Conservation (phyloP, 2,888 invertebrate species). For the Drosophila diplacantha region DNA sequence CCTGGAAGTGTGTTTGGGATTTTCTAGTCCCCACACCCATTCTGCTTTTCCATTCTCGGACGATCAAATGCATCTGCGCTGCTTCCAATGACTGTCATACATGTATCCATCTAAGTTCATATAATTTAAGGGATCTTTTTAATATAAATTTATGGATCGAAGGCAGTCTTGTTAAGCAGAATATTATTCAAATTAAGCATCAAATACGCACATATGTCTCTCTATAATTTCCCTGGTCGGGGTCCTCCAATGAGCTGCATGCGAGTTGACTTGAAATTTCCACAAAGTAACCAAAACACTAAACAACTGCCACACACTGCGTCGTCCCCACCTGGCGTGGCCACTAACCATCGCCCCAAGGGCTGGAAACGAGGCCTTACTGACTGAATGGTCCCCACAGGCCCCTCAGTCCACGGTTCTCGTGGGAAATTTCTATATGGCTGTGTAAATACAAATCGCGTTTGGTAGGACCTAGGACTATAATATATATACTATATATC, state of each 20-base stretch:
- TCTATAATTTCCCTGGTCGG: conserved; percentile 11
- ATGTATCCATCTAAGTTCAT: conserved; percentile 1
- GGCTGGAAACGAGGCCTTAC: conserved; percentile 50
- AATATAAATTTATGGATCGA: background rate
- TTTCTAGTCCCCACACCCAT: conserved; percentile 22
- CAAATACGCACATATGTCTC: conserved; percentile 5
- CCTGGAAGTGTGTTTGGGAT: conserved; percentile 52
- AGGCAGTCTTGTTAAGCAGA: background rate
- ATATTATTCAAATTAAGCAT: no score
- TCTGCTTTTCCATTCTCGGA: background rate
- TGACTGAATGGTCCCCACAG: conserved; percentile 34
- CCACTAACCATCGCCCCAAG: conserved; percentile 21
- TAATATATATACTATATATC: conserved; percentile 26
- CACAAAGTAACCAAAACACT: conserved; percentile 59
- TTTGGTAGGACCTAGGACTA: conserved; percentile 28
- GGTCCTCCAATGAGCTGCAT: conserved; percentile 49
- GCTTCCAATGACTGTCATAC: conserved; percentile 9
- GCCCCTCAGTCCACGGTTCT: conserved; percentile 27
- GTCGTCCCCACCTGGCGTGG: conserved; percentile 5
- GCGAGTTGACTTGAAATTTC: conserved; percentile 56
- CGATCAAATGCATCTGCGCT: conserved; percentile 19
- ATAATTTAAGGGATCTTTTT: background rate
- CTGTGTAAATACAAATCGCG: conserved; percentile 48
- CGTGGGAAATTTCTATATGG: conserved; percentile 53
- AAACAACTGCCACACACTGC: conserved; percentile 34